A percentile compares a stretch with the other conserved stretches of the same genome.
Conservation (phyloP, 2,888 invertebrate species). For the Nomada fucata region DNA sequence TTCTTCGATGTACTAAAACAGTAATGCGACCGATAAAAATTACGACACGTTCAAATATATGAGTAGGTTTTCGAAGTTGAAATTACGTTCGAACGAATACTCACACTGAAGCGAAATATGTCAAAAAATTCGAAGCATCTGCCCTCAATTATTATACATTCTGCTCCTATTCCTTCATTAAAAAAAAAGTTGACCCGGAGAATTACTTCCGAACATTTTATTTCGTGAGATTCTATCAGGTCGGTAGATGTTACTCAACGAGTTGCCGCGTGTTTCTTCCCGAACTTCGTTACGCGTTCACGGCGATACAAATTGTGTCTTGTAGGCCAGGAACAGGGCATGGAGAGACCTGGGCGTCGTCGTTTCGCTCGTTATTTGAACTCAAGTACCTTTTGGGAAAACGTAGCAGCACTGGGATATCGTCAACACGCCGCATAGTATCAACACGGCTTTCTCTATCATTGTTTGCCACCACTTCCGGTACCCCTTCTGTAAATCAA, state of each 20-base stretch:
- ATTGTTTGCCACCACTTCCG: constrained; percentile 67
- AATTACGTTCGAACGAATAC: too few species aligned
- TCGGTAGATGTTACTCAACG: background rate
- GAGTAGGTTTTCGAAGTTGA: too few species aligned
- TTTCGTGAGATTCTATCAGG: background rate
- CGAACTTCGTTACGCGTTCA: constrained; percentile 48
- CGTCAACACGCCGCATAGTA: constrained; percentile 76
- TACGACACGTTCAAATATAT: too few species aligned
- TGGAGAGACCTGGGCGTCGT: constrained; percentile 42
- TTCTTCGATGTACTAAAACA: background rate
- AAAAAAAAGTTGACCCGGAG: background rate
- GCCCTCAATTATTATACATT: background rate
- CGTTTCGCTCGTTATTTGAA: constrained; percentile 58
- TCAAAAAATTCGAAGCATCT: background rate
- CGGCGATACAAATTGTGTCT: constrained; percentile 44
- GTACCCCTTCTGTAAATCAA: constrained; percentile 68
- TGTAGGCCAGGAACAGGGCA: constrained; percentile 51
- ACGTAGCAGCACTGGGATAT: constrained; percentile 81
- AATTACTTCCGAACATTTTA: constrained; percentile 39
- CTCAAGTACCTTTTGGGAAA: constrained; percentile 80
- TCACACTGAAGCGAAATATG: too few species aligned
- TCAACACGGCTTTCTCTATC: constrained; percentile 77
- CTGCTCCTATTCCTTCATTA: background rate
- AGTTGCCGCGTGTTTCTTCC: background rate
- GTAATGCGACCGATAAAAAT: too few species aligned